phyloP scores from a whole-genome alignment of 2,888 invertebrate species.

The Teinopalpus imperialis region DNA sequence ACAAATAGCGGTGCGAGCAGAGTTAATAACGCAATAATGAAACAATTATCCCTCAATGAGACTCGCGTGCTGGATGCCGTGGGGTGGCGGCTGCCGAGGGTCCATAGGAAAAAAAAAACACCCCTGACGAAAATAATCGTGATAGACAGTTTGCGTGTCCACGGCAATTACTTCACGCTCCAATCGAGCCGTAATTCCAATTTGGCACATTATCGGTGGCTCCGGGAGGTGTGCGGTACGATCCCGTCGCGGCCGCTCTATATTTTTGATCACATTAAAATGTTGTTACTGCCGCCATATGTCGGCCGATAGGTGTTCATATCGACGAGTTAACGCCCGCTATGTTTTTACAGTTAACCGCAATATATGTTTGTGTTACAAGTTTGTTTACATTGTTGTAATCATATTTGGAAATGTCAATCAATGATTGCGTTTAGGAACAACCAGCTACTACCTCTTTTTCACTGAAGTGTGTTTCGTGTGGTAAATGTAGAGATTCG shows the following conservation, averaged over 20 bases:
- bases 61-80: constrained; percentile 59
- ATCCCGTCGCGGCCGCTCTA: constrained; percentile 58
- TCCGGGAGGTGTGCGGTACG: constrained; percentile 58
- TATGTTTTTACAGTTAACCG: constrained; percentile 41
- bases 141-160: constrained; percentile 80
- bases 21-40: constrained; percentile 81
- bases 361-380: constrained; percentile 11
- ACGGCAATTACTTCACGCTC: constrained; percentile 62
- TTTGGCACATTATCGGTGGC: constrained; percentile 75
- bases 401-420: too few species aligned
- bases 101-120: constrained; percentile 60
- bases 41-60: constrained; percentile 72
- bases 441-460: too few species aligned
- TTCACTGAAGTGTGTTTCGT: too few species aligned
- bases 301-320: constrained; percentile 39
- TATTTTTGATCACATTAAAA: constrained; percentile 60
- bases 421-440: too few species aligned
- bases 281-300: constrained; percentile 52
- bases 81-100: constrained; percentile 58
- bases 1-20: constrained; percentile 64
- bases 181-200: constrained; percentile 57
- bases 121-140: constrained; percentile 75
- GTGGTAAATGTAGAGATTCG: too few species aligned
- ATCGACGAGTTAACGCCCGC: constrained; percentile 40
- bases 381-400: too few species aligned